Evolutionary conservation across 2,888 invertebrate species (phyloP).

Genomic region (Ochropleura plecta): DNA sequence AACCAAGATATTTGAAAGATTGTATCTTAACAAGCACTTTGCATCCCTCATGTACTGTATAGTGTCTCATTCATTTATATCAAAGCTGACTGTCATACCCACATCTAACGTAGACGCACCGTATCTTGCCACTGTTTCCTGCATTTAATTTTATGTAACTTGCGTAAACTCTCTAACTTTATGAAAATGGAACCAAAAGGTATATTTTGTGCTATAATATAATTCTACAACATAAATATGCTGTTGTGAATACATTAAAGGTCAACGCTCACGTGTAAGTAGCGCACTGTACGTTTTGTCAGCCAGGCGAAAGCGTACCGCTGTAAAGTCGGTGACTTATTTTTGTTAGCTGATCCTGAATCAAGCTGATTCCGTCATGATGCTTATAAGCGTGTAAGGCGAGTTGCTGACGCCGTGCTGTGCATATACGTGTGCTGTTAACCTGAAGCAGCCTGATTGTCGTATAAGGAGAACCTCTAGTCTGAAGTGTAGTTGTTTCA

Average conservation of each 20-base stretch:
- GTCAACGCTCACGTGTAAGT: background rate
- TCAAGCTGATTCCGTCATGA: background rate
- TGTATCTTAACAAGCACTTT: conserved; percentile 9
- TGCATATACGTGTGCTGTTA: background rate
- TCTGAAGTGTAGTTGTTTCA: conserved; percentile 60
- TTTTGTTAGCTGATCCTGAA: background rate
- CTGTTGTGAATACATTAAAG: conserved; percentile 28
- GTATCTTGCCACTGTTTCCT: conserved; percentile 83
- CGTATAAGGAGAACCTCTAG: conserved; percentile 65
- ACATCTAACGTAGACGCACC: conserved; percentile 51
- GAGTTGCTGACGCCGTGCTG: background rate
- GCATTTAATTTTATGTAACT: conserved; percentile 79
- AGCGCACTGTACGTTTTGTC: background rate
- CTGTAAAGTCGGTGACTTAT: background rate
- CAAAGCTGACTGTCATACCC: conserved; percentile 10
- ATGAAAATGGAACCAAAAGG: conserved; percentile 61
- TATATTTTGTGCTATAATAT: conserved; percentile 62
- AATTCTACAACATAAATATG: conserved; percentile 42
- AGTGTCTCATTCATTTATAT: background rate
- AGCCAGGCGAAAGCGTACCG: background rate
- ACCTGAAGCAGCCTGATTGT: conserved; percentile 44
- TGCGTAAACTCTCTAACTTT: conserved; percentile 40
- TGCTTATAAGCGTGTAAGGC: background rate
- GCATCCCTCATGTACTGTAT: background rate
- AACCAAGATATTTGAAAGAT: conserved; percentile 15